Conservation (phyloP, 2,888 invertebrate genomes). For the Eustalomyia histrio region DNA sequence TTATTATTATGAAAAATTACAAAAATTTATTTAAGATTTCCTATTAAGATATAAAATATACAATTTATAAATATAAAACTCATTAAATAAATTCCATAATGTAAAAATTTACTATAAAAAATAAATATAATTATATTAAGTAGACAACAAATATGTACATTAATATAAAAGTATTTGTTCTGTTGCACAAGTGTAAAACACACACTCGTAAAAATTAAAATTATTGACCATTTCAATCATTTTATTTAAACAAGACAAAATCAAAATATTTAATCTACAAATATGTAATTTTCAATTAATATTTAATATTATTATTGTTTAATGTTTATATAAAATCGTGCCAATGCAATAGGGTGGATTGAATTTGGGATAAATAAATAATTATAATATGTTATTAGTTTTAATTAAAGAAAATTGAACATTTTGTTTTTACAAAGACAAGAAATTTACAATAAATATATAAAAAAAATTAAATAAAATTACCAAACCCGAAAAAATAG, state of each 20-base stretch:
- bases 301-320: constrained; percentile 29
- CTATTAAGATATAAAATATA: not conserved
- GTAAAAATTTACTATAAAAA: not conserved
- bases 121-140: not conserved
- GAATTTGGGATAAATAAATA: too few relatives aligned
- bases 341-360: not conserved
- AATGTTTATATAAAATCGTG: not conserved
- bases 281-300: constrained; percentile 49
- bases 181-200: not conserved
- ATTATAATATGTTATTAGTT: too few relatives aligned
- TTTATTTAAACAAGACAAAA: constrained; percentile 21
- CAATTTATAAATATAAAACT: not conserved
- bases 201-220: constrained; percentile 12
- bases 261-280: constrained; percentile 46
- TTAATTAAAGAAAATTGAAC: too few relatives aligned
- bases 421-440: too few relatives aligned
- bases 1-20: constrained; percentile 2
- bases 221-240: not conserved
- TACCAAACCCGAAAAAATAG: too few relatives aligned
- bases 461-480: too few relatives aligned
- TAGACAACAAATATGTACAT: not conserved
- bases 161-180: not conserved
- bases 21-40: not conserved
- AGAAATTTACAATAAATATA: too few relatives aligned
- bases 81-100: not conserved